Evolutionary conservation across 2,888 invertebrate genomes (phyloP), one percentile per base, ranked within the genome.

Genomic region (Nasonia oneida): DNA sequence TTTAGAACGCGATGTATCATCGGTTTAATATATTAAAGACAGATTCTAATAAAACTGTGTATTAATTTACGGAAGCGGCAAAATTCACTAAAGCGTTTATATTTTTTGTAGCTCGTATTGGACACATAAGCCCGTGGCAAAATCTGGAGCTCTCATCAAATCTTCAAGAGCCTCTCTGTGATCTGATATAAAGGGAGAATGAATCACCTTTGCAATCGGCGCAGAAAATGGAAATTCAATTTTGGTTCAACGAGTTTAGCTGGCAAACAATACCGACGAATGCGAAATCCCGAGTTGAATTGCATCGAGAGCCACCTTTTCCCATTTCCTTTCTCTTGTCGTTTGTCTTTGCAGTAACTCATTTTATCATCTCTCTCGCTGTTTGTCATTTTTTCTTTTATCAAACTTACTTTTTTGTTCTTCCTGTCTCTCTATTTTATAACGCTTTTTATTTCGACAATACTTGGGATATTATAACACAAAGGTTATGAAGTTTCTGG

Each of bases 231-330:
- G 57, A 61, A 61, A 61, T 61, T 18, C n/a, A 57, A 57, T 57
- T 57, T n/a, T 61, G n/a, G 18, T 61, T 61, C n/a, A 61, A 61
- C 57, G 57, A 61, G 57, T 61, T 61, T 61, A 61, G 57, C 57
- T 61, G 57, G 57, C 57, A 61, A 61, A 61, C 57, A 61, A 61
- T 61, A 23, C 57, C 57, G n/a, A 61, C 57, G 57, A 61, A 61
- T 53, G 53, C 53, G 53, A 53, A 53, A 53, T 61, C 57, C n/a
- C 57, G 23, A 61, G 57, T n/a, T 6, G 57, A 23, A 23, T 61
- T 61, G 57, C 57, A 61, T 8, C 18, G 57, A 61, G 57, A 61
- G 57, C 18, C 57, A 23, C 23, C 57, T 61, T 61, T 61, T 61
- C 23, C 57, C 57, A 61, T 61, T 61, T 61, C 57, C n/a, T n/a